Evolutionary conservation across 2,113 vertebrate species (phyloP).

Genomic region (Aramus guarauna): DNA sequence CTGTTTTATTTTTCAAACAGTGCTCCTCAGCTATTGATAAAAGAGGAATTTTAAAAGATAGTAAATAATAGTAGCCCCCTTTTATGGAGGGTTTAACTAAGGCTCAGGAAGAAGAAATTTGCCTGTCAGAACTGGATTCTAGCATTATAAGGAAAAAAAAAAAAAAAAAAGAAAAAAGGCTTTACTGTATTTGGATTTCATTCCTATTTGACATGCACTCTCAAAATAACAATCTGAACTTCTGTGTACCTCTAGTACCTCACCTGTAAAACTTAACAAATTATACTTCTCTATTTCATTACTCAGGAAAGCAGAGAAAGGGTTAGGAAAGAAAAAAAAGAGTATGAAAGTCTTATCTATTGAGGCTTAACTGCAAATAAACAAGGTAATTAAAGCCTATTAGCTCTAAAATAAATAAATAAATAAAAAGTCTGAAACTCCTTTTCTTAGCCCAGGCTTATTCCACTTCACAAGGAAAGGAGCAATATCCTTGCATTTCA

Average conservation of each 20-base stretch:
- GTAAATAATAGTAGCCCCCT: not conserved
- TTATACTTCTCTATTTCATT: not conserved
- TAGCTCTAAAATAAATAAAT: not conserved
- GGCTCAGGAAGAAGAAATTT: not conserved
- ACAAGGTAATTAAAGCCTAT: not conserved
- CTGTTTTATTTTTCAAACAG: not conserved
- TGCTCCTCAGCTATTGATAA: not conserved
- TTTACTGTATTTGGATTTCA: not conserved
- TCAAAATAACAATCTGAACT: not conserved
- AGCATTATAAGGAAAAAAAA: not conserved
- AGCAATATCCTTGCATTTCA: not conserved
- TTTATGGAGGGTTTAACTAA: not conserved
- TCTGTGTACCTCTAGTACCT: not conserved
- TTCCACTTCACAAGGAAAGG: not conserved
- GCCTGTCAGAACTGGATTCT: not conserved
- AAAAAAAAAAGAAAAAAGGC: not conserved
- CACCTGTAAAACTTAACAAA: not conserved
- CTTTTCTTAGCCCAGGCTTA: not conserved
- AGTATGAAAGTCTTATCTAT: not conserved
- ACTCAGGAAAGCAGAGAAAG: not conserved
- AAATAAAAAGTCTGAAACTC: not conserved
- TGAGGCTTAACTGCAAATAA: constrained; percentile 23
- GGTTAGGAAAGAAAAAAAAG: not conserved
- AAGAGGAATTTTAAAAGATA: not conserved
- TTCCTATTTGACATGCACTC: not conserved